Percentiles rank a stretch among this genome's conserved stretches.
Evolutionary conservation across 2,797 vertebrate genomes (phyloP).

Genomic region (Enteromius trimaculatus): DNA sequence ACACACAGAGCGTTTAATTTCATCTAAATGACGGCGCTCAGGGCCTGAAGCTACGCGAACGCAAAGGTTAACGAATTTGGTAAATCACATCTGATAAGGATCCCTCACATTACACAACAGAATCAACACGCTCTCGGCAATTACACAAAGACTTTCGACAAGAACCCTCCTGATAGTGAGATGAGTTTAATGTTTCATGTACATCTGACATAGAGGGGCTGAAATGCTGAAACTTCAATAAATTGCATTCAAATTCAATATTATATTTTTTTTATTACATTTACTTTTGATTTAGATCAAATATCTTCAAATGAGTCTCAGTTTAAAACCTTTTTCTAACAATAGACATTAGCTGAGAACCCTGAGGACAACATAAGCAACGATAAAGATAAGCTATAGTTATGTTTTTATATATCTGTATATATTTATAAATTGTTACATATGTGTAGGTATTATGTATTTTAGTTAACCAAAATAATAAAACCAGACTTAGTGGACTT

Average conservation of each 20-base stretch:
- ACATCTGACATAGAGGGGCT: neutral
- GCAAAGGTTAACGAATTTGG: constrained; percentile 83
- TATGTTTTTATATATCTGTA: too few species aligned
- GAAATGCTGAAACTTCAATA: neutral
- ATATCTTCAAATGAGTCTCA: neutral
- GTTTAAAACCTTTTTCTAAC: neutral
- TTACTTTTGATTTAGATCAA: too few species aligned
- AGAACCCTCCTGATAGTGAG: constrained; percentile 50
- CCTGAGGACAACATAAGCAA: neutral
- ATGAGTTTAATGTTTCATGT: neutral
- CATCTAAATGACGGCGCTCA: constrained; percentile 65
- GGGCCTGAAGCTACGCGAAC: constrained; percentile 70
- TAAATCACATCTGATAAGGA: constrained; percentile 76
- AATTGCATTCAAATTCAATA: neutral
- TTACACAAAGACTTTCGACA: constrained; percentile 65
- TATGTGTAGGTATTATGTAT: too few species aligned
- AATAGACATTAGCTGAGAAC: neutral
- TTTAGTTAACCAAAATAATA: too few species aligned
- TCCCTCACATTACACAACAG: constrained; percentile 56
- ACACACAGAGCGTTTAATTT: constrained; percentile 63
- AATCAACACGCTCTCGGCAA: constrained; percentile 48
- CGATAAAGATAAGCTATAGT: too few species aligned
- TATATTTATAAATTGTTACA: too few species aligned
- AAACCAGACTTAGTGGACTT: too few species aligned
- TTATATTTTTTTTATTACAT: too few species aligned